A percentile compares a stretch with the other conserved stretches of the same genome.
Evolutionary conservation across 2,888 invertebrate species (phyloP).

Genomic region (Macaria liturata): DNA sequence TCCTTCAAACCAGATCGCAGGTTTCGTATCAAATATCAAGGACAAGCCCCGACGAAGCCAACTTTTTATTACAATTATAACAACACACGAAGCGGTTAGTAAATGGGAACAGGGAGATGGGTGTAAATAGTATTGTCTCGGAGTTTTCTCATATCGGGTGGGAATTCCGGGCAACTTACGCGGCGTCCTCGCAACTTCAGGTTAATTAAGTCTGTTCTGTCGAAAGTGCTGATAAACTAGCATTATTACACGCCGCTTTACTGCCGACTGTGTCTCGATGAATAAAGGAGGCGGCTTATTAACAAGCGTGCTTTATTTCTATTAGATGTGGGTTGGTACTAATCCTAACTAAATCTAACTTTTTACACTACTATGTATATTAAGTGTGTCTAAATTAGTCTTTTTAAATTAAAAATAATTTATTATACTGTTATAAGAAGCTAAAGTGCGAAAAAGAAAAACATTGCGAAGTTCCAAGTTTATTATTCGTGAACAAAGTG

Average conservation of each 20-base stretch:
- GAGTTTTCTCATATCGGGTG: constrained; percentile 68
- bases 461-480: too few relatives aligned
- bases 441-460: too few relatives aligned
- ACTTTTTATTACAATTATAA: constrained; percentile 63
- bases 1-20: constrained; percentile 6
- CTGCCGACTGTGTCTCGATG: constrained; percentile 37
- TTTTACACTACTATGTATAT: too few relatives aligned
- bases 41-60: constrained; percentile 41
- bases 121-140: constrained; percentile 53
- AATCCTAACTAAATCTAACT: too few relatives aligned
- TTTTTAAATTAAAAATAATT: too few relatives aligned
- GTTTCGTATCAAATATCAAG: constrained; percentile 25
- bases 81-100: constrained; percentile 47
- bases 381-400: too few relatives aligned
- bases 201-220: constrained; percentile 69
- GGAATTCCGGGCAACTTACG: constrained; percentile 47
- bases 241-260: constrained; percentile 50
- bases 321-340: too few relatives aligned
- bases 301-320: constrained; percentile 4
- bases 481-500: too few relatives aligned
- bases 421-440: too few relatives aligned
- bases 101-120: constrained; percentile 42
- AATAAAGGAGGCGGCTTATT: constrained; percentile 28
- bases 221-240: constrained; percentile 58
- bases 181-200: constrained; percentile 56